Percentiles rank a stretch among this genome's conserved stretches.
Evolutionary conservation across 2,888 invertebrate species (phyloP).

Genomic region (Coleophora flavipennella): DNA sequence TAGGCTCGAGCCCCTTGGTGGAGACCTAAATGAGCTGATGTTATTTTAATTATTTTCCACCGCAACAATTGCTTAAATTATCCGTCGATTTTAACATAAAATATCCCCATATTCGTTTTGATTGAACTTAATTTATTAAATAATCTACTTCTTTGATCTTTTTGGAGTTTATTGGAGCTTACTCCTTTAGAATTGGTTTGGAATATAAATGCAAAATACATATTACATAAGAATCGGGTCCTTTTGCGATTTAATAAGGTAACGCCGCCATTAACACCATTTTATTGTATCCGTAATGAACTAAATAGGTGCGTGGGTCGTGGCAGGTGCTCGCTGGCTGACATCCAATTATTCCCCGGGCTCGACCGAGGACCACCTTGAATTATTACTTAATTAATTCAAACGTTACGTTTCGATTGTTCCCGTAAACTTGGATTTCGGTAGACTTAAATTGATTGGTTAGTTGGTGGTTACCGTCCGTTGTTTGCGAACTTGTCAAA

Average conservation of each 20-base stretch:
- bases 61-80: too few species aligned
- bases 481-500: background rate
- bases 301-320: slow-evolving; percentile 9
- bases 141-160: too few species aligned
- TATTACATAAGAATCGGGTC: too few species aligned
- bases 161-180: too few species aligned
- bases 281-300: slow-evolving; percentile 12
- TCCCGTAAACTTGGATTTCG: background rate
- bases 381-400: slow-evolving; percentile 16
- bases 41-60: too few species aligned
- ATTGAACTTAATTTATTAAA: too few species aligned
- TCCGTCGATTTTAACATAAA: too few species aligned
- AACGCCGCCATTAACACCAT: slow-evolving; percentile 8
- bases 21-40: too few species aligned
- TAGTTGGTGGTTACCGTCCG: slow-evolving; percentile 4
- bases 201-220: too few species aligned
- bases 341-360: slow-evolving; percentile 15
- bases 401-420: slow-evolving; percentile 3
- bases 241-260: slow-evolving; percentile 10
- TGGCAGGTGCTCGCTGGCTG: slow-evolving; percentile 6
- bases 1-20: too few species aligned
- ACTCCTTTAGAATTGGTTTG: too few species aligned
- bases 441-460: slow-evolving; percentile 5
- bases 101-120: too few species aligned
- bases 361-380: slow-evolving; percentile 7